Evolutionary conservation across 30 jellyfish, hydroid and myxozoan species (phyloP).

Genomic region (Catostylus mosaicus): DNA sequence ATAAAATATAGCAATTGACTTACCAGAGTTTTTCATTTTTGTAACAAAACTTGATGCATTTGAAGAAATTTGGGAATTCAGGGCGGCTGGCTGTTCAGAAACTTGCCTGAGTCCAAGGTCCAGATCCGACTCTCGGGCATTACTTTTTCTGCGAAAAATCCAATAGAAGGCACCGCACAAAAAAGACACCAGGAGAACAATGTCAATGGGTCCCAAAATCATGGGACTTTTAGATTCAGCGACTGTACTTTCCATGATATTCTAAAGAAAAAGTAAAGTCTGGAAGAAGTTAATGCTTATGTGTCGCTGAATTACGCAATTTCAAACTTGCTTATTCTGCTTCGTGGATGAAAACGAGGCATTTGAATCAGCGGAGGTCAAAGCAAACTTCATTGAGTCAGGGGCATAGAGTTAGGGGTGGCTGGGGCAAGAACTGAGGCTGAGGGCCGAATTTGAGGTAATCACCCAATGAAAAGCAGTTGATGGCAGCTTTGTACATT

Average conservation of each 20-base stretch:
- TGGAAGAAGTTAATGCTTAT: no score
- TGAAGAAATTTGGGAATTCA: constrained; percentile 23
- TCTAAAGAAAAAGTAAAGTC: no score
- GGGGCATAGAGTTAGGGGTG: no score
- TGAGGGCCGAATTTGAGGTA: no score
- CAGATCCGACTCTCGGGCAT: constrained; percentile 8
- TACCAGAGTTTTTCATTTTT: constrained; percentile 84
- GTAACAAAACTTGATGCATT: constrained; percentile 62
- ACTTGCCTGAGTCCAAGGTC: constrained; percentile 70
- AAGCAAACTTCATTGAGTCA: no score
- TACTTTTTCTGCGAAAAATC: constrained; percentile 56
- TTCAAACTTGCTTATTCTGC: no score
- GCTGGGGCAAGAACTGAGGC: no score
- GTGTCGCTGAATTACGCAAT: no score
- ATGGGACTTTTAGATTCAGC: constrained; percentile 7
- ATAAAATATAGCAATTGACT: constrained; percentile 86
- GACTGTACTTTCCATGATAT: neutral
- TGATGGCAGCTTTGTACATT: no score
- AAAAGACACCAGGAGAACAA: constrained; percentile 56
- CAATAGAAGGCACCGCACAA: constrained; percentile 63
- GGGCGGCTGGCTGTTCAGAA: constrained; percentile 15
- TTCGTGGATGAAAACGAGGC: no score
- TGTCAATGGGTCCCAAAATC: constrained; percentile 77
- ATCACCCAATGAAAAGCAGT: no score
- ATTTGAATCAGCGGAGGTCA: no score